phyloP scores from a whole-genome alignment of 2,797 vertebrate species.

The Sebastes glaucus region DNA sequence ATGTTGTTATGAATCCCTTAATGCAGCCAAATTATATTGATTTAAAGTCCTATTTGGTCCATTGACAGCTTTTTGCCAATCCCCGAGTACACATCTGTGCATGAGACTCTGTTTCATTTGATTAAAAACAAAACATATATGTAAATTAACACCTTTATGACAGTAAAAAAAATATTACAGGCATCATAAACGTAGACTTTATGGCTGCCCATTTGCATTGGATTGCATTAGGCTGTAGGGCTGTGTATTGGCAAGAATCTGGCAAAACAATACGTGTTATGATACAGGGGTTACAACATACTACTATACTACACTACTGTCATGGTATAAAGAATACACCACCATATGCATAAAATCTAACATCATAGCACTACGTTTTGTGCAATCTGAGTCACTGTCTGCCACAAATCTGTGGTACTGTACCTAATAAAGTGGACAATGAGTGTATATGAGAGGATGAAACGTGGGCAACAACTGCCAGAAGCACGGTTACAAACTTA shows the following conservation, averaged over 20 bases:
- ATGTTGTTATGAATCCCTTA: background rate
- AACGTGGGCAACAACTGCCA: background rate
- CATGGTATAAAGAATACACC: background rate
- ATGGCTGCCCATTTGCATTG: background rate
- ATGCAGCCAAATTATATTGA: background rate
- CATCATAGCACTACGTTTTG: background rate
- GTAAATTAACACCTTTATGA: background rate
- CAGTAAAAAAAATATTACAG: background rate
- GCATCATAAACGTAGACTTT: background rate
- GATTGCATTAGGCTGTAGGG: background rate
- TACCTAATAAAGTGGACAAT: background rate
- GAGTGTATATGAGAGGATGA: background rate
- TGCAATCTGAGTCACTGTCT: background rate
- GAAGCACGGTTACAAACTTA: background rate
- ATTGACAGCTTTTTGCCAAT: background rate
- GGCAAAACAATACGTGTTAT: background rate
- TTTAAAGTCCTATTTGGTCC: background rate
- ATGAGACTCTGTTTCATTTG: background rate
- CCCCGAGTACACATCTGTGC: background rate
- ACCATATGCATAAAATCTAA: background rate
- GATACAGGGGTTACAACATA: background rate
- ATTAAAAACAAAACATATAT: background rate
- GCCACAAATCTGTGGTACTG: background rate
- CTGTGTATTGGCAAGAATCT: background rate
- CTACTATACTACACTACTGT: too few species aligned